phyloP scores from a whole-genome alignment of 2,888 invertebrate species.

The Heterodera filipjevi region DNA sequence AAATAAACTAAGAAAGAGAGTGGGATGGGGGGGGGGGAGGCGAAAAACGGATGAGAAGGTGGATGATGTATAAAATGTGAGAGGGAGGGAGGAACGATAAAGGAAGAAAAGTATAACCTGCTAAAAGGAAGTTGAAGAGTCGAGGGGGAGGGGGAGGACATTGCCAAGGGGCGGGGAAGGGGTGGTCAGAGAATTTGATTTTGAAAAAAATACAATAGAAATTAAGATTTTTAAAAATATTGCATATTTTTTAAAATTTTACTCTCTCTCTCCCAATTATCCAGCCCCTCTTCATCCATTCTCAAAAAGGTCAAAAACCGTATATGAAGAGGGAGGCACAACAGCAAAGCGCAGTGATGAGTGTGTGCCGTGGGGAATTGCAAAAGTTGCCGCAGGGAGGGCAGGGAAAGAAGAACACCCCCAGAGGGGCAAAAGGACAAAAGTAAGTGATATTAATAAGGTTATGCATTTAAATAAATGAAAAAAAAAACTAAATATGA shows the following conservation, averaged over 20 bases:
- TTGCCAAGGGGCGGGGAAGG: background rate
- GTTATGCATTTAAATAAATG: too few relatives aligned
- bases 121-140: too few relatives aligned
- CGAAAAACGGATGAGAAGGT: background rate
- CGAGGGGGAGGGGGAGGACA: background rate
- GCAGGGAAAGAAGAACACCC: background rate
- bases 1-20: background rate
- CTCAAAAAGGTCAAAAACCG: too few relatives aligned
- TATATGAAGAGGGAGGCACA: background rate
- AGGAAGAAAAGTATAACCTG: background rate
- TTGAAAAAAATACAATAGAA: too few relatives aligned
- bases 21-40: background rate
- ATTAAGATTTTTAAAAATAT: too few relatives aligned
- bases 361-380: background rate
- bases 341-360: background rate
- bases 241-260: too few relatives aligned
- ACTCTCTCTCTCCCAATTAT: too few relatives aligned
- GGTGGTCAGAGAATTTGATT: too few relatives aligned
- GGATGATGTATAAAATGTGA: background rate
- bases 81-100: background rate
- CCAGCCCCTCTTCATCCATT: too few relatives aligned
- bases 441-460: background rate
- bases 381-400: background rate
- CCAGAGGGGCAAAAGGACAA: background rate
- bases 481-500: background rate